Conservation (phyloP, 2,113 vertebrate species). For the Hiodon tergisus region DNA sequence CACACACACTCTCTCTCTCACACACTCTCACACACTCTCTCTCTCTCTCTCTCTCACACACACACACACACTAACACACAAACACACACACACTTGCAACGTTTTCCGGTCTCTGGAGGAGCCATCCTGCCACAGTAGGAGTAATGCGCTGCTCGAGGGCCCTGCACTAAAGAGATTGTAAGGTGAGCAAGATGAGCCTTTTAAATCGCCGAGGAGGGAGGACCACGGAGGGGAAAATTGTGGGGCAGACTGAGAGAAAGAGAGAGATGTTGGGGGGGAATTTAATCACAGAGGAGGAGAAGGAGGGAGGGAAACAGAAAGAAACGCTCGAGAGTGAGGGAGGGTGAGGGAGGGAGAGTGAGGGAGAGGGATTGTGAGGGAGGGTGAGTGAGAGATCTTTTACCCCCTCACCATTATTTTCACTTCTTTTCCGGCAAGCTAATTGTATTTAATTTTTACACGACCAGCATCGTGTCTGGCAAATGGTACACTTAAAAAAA, state of each 20-base stretch:
- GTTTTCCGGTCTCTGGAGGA: not conserved
- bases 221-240: not conserved
- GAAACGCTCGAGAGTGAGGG: not conserved
- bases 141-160: conserved; percentile 15
- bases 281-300: not conserved
- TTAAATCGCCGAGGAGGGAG: conserved; percentile 16
- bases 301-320: not conserved
- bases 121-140: not conserved
- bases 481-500: no score
- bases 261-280: not conserved
- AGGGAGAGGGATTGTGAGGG: not conserved
- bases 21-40: not conserved
- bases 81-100: no score
- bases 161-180: conserved; percentile 22
- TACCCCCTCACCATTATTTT: no score
- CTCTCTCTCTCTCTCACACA: no score
- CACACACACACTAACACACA: no score
- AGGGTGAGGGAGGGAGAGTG: not conserved
- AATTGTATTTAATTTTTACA: no score
- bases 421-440: no score
- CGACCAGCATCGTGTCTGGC: no score
- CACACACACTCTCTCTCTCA: not conserved
- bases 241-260: not conserved
- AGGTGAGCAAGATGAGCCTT: conserved; percentile 30
- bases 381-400: not conserved